Evolutionary conservation across 35 echinoderm and acorn worm genomes (phyloP), one percentile per base, ranked within the genome.

Genomic region (Holothuria glaberrima): DNA sequence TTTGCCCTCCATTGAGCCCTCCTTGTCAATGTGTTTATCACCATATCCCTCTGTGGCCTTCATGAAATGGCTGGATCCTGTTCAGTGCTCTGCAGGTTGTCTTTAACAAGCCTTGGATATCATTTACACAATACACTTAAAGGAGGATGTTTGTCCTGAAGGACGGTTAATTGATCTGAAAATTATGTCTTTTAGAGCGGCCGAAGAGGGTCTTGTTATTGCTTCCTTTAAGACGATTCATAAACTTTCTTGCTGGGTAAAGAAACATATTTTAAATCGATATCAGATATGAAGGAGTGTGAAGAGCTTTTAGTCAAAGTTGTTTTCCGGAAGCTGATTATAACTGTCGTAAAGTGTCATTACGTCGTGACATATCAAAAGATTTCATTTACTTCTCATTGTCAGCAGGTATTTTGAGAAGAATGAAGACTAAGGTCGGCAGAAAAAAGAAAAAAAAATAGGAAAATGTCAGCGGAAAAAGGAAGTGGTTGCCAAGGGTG

Each of bases 61-160:
- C 66, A 69, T 0, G 31, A 27, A 75, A n/a, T 75, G 33, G 44
- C 13, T 32, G 9, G 10, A 54, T 41, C 18, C 33, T 75, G 36
- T 75, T 41, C 71, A 6, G 32, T 41, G 44, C 71, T 75, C 71
- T 41, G 71, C 71, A 38, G 71, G 71, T 38, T 16, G 44, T 75
- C 71, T 28, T 48, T 78, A 78, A 78, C 71, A 75, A 75, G 71
- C 30, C 32, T 70, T 44, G 71, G 30, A 21, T 75, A 75, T 75
- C 71, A 75, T 75, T 75, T 41, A 75, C n/a, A 14, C 30, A 75
- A 36, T 65, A 65, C 71, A 75, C 71, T 75, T 75, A 75, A 75
- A 33, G 36, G 46, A 75, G 35, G 33, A 75, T 75, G 71, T 75
- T 75, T 75, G 34, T 75, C 71, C 31, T 41, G 34, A 75, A 75